These are phyloP conservation scores for Phenganax marumi DNA, from an alignment of 92 coral and sea anemone genomes.

Conservation along the genomic window DNA sequence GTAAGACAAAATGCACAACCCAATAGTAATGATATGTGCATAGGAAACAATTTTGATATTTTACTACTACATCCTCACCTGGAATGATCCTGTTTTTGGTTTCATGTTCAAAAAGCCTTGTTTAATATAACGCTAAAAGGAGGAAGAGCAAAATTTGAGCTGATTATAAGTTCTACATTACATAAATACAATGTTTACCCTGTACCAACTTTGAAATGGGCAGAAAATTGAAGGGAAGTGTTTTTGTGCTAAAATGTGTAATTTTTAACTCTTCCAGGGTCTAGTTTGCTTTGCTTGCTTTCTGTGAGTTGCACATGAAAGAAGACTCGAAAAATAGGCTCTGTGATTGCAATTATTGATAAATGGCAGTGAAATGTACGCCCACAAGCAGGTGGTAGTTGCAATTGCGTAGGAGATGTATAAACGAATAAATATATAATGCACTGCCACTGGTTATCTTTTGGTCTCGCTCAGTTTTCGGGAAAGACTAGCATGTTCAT, in stretches of 20 bases:
- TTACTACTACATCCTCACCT: constrained; percentile 55
- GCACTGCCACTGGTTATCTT: neutral
- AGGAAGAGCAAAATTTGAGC: constrained; percentile 35
- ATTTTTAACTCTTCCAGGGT: too few relatives aligned
- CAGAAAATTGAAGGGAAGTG: neutral
- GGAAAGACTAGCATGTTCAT: neutral
- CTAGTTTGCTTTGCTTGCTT: neutral
- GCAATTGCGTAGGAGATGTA: constrained; percentile 26
- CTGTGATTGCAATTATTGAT: constrained; percentile 4
- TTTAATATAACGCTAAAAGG: constrained; percentile 73
- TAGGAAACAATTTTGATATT: neutral
- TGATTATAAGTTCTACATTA: constrained; percentile 4
- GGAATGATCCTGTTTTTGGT: constrained; percentile 94
- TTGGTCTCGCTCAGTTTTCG: neutral
- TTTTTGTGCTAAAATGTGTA: too few relatives aligned
- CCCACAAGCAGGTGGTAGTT: constrained; percentile 28
- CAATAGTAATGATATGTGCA: constrained; percentile 4
- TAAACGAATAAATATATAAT: constrained; percentile 26
- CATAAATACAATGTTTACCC: constrained; percentile 19
- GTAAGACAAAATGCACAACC: neutral
- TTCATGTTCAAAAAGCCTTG: constrained; percentile 80
- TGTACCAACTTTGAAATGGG: constrained; percentile 11
- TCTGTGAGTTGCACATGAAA: neutral
- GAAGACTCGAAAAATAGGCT: neutral
- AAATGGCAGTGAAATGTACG: constrained; percentile 15